Conservation (phyloP, 2,797 vertebrate genomes). For the Mormyrus hasselquistii region DNA sequence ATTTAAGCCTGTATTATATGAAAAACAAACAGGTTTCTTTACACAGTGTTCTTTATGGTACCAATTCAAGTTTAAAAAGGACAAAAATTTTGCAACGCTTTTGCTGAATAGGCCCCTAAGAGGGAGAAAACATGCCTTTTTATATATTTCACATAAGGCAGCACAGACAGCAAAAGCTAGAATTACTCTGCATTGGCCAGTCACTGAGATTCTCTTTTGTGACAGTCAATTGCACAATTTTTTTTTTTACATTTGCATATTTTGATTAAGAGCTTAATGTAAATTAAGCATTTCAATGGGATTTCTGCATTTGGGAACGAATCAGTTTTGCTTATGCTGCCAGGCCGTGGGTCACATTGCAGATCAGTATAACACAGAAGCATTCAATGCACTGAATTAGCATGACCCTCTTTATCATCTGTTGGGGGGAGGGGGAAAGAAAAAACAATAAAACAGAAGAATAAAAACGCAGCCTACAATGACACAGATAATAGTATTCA, state of each 20-base stretch:
- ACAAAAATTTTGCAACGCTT: neutral
- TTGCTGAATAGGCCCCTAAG: neutral
- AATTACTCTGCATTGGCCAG: neutral
- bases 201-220: neutral
- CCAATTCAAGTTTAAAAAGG: slow-evolving; percentile 9
- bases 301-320: neutral
- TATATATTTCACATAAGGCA: neutral
- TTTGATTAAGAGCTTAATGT: neutral
- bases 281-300: neutral
- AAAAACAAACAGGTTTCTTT: neutral
- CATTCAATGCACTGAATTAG: neutral
- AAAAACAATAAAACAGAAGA: neutral
- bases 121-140: slow-evolving; percentile 5
- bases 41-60: slow-evolving; percentile 6
- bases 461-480: neutral
- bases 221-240: neutral
- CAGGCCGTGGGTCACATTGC: neutral
- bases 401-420: neutral
- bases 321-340: neutral
- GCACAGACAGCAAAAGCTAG: neutral
- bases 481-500: neutral
- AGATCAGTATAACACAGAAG: neutral
- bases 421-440: too few species aligned
- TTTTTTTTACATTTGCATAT: neutral
- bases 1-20: neutral